These are phyloP conservation scores for Anguilla megastoma DNA, from an alignment of 2,797 vertebrate species.

Conservation along the genomic window DNA sequence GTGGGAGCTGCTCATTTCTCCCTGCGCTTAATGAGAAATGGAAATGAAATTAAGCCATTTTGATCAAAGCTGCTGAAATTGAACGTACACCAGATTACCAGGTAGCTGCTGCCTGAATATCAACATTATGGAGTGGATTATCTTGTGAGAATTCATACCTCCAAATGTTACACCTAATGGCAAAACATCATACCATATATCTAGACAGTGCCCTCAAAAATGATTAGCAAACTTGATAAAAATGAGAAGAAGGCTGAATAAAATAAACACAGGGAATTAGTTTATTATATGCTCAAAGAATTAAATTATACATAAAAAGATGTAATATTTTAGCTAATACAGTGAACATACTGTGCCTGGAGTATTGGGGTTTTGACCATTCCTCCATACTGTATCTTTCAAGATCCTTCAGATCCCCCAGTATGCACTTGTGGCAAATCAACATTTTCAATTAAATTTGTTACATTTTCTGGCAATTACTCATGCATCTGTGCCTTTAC, in stretches of 20 bases:
- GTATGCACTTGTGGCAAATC: background rate
- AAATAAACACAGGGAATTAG: background rate
- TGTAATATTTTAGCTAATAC: no score
- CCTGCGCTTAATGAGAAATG: slow-evolving; percentile 61
- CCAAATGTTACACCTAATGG: background rate
- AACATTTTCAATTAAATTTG: background rate
- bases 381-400: background rate
- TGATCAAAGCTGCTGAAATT: slow-evolving; percentile 65
- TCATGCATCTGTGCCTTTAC: background rate
- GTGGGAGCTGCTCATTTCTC: slow-evolving; percentile 61
- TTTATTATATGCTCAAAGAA: background rate
- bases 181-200: background rate
- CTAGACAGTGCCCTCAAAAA: background rate
- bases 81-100: slow-evolving; percentile 68
- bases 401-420: background rate
- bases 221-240: background rate
- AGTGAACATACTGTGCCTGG: no score
- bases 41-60: slow-evolving; percentile 69
- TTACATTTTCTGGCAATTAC: background rate
- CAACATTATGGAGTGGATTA: background rate
- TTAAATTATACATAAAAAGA: no score
- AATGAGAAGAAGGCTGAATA: background rate
- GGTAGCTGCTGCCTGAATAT: slow-evolving; percentile 24
- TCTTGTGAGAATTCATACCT: background rate
- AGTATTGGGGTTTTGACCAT: no score